Evolutionary conservation across 2,888 invertebrate species (phyloP).

Genomic region (Anoplius nigerrimus): DNA sequence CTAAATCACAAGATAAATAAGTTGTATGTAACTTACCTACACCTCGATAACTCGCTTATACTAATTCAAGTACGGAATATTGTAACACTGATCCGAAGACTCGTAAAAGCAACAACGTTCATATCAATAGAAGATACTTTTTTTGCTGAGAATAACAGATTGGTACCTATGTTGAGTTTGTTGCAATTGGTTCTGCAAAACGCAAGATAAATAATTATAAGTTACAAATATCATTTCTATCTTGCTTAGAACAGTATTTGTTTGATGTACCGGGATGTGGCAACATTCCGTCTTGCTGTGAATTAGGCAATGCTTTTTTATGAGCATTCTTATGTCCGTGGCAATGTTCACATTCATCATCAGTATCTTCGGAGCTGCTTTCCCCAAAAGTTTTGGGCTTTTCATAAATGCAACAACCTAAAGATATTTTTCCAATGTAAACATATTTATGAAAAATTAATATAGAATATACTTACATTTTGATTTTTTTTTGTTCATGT

Average conservation of each 20-base stretch:
- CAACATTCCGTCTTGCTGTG: slow-evolving; percentile 56
- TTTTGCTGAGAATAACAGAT: slow-evolving; percentile 9
- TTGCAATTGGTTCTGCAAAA: slow-evolving; percentile 62
- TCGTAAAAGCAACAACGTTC: slow-evolving; percentile 20
- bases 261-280: slow-evolving; percentile 58
- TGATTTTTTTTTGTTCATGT: slow-evolving; percentile 96
- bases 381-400: slow-evolving; percentile 93
- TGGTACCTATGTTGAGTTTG: slow-evolving; percentile 50
- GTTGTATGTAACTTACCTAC: not conserved
- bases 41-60: slow-evolving; percentile 12
- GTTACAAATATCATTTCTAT: not conserved
- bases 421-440: slow-evolving; percentile 2
- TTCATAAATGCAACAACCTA: slow-evolving; percentile 95
- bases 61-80: slow-evolving; percentile 18
- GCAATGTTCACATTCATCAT: slow-evolving; percentile 92
- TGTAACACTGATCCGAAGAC: slow-evolving; percentile 16
- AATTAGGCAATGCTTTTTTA: slow-evolving; percentile 60
- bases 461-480: slow-evolving; percentile 84
- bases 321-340: slow-evolving; percentile 81
- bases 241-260: too few species aligned
- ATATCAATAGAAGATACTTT: slow-evolving; percentile 28
- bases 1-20: too few species aligned
- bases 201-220: slow-evolving; percentile 13
- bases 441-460: slow-evolving; percentile 7
- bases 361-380: slow-evolving; percentile 88